phyloP scores from a whole-genome alignment of 1,140 invertebrate genomes.

The Calliphora vicina region DNA sequence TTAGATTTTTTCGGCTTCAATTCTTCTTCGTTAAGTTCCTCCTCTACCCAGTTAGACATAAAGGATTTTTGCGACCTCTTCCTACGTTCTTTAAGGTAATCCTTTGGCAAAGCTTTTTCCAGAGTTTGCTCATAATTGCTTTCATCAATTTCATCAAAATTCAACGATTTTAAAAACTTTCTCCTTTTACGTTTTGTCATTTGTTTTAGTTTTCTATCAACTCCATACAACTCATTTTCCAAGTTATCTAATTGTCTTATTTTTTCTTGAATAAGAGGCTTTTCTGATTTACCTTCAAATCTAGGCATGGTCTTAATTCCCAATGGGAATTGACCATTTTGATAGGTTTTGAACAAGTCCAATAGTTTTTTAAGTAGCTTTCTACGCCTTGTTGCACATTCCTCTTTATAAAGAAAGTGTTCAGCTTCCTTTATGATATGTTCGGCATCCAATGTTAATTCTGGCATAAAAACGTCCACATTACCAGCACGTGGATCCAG shows the following conservation, averaged over 20 bases:
- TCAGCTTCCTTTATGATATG: constrained; percentile 54
- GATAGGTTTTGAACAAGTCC: constrained; percentile 63
- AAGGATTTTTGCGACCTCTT: constrained; percentile 48
- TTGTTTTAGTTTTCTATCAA: constrained; percentile 55
- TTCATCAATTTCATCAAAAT: constrained; percentile 57
- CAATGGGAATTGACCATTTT: constrained; percentile 70
- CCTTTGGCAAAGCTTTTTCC: constrained; percentile 49
- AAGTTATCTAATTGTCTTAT: constrained; percentile 50
- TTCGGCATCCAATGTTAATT: constrained; percentile 69
- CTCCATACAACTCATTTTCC: constrained; percentile 52
- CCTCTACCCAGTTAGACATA: constrained; percentile 52
- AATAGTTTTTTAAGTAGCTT: constrained; percentile 52
- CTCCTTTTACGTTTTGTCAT: constrained; percentile 58
- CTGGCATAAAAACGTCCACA: constrained; percentile 76
- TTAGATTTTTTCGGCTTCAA: constrained; percentile 26
- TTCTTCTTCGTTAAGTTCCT: constrained; percentile 42
- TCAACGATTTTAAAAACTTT: constrained; percentile 52
- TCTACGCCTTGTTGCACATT: constrained; percentile 52
- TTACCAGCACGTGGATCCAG: constrained; percentile 82
- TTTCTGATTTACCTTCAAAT: constrained; percentile 43
- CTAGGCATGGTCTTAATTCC: constrained; percentile 67
- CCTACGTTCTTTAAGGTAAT: constrained; percentile 46
- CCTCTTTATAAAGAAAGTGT: constrained; percentile 46
- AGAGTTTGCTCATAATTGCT: constrained; percentile 55
- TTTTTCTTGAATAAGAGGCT: constrained; percentile 55